Evolutionary conservation across 2,113 vertebrate genomes (phyloP).

Genomic region (Bostrychus sinensis): DNA sequence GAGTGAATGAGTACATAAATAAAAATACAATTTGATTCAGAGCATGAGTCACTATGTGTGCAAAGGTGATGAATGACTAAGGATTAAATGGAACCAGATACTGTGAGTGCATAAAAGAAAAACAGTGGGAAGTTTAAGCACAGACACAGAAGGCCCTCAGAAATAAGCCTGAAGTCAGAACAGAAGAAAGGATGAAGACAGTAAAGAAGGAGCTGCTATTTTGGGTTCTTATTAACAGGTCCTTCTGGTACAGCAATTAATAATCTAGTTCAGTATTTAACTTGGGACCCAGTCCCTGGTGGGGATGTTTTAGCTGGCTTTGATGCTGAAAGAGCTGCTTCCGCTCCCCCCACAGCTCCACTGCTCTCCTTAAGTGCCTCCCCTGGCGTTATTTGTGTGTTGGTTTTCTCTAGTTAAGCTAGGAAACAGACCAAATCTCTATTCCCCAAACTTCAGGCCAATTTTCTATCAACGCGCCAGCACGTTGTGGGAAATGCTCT

Average conservation of each 20-base stretch:
- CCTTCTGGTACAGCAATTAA: slow-evolving; percentile 79
- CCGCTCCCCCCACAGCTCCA: slow-evolving; percentile 24
- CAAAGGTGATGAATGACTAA: background rate
- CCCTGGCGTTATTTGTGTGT: slow-evolving; percentile 75
- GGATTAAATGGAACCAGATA: background rate
- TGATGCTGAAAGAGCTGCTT: slow-evolving; percentile 72
- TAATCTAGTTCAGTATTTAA: slow-evolving; percentile 81
- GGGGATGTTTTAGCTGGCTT: slow-evolving; percentile 76
- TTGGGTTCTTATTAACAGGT: slow-evolving; percentile 77
- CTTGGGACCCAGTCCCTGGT: slow-evolving; percentile 75
- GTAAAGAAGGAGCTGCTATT: slow-evolving; percentile 64
- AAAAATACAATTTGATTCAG: background rate
- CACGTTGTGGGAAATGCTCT: slow-evolving; percentile 62
- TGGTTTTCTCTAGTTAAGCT: slow-evolving; percentile 77
- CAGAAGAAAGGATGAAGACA: slow-evolving; percentile 44
- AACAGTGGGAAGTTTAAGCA: slow-evolving; percentile 18
- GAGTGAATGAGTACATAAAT: background rate
- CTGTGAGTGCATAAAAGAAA: background rate
- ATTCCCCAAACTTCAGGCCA: slow-evolving; percentile 77
- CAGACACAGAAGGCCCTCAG: slow-evolving; percentile 5
- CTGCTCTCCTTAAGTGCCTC: slow-evolving; percentile 72
- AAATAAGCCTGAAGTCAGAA: slow-evolving; percentile 23
- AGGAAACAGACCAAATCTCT: slow-evolving; percentile 75
- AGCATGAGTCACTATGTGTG: background rate
- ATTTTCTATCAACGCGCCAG: slow-evolving; percentile 66